A percentile compares a stretch with the other conserved stretches of the same genome.
Conservation (phyloP, 2,113 vertebrate species). For the Lethenteron reissneri region DNA sequence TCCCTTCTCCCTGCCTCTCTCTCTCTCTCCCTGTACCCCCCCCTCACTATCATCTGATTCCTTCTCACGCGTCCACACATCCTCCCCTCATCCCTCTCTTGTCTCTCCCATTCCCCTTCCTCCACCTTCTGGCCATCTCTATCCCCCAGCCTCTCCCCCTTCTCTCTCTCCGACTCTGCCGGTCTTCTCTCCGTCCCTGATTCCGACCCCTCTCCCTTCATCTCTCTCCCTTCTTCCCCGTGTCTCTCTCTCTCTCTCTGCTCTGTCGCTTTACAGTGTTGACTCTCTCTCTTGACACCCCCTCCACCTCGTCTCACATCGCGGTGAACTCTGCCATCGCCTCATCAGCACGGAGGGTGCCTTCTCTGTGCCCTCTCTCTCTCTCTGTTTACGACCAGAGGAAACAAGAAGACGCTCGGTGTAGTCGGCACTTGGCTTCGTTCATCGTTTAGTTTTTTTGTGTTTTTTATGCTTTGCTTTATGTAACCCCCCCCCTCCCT, state of each 20-base stretch:
- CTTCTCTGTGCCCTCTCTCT: no score
- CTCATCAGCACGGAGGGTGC: neutral
- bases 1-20: neutral
- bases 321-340: neutral
- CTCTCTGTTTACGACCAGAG: no score
- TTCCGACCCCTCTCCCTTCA: neutral
- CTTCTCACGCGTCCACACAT: neutral
- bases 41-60: neutral
- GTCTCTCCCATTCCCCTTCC: neutral
- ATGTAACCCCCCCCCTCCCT: no score
- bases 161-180: neutral
- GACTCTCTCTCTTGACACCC: neutral
- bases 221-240: neutral
- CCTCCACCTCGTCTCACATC: neutral
- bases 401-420: no score
- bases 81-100: neutral
- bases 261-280: neutral
- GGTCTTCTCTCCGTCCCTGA: neutral
- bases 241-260: neutral
- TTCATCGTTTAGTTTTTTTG: no score
- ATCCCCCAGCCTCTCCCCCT: neutral
- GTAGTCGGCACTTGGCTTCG: no score
- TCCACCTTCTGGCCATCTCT: neutral
- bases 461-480: no score
- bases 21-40: neutral